Evolutionary conservation across 92 coral and sea anemone species (phyloP), one percentile per base, ranked within the genome.

Genomic region (Palythoa heliodiscus): DNA sequence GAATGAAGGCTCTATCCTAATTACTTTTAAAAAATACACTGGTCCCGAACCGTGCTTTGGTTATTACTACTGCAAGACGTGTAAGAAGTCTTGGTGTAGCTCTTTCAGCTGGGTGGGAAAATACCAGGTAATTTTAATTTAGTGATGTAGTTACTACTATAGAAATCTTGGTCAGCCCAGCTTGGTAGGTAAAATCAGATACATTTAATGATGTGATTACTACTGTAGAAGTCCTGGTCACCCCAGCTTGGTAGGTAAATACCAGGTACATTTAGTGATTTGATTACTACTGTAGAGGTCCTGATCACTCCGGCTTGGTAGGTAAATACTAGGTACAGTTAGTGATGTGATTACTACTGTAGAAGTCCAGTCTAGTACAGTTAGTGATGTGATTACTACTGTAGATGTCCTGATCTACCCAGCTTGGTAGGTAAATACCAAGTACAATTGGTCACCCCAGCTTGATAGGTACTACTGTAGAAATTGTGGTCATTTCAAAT

Each of bases 291-390:
- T 73, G 66, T 75, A 53, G 16, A 71, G 0, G 25, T 14, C 13
- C 35, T 37, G 19, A 15, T 29, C 74, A 73, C 35, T 43, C 25
- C 58, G 11, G 39, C 22, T 76, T 52, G 23, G 60, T 55, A 43
- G 74, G 43, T 39, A 25, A 70, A 47, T 29, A 70, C 74, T 47
- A 70, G 43, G 74, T 70, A 70, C 2, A 43, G 73, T 11, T 14
- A 6, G n/a, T 85, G 82, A 40, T 85, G 60, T 85, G 88, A 72
- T 35, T 40, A 73, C 29, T 85, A 85, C 23, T 85, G 74, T 63
- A 73, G 88, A 15, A 17, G 74, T 29, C 35, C 43, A 17, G 37
- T 47, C 74, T 24, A 14, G 74, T 70, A 70, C 2, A 43, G 73
- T 11, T 60, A 20, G 1, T 84, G 82, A 43, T 74, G 73, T 80